Evolutionary conservation across 2,113 vertebrate genomes (phyloP), one percentile per base, ranked within the genome.

Genomic region (Fregata magnificens): DNA sequence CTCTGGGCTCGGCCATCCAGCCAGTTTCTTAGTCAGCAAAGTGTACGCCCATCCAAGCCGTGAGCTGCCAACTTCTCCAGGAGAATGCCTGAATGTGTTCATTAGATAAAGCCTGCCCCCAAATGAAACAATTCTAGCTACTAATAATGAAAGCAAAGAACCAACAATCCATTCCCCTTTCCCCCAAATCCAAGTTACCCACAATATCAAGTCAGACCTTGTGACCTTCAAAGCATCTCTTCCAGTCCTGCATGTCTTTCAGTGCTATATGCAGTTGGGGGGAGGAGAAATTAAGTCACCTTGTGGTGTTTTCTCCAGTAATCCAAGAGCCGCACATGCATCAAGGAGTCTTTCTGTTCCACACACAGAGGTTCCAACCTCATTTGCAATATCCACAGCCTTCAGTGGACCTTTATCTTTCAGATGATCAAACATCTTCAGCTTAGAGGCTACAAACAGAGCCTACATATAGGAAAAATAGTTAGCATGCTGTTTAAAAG

Each of bases 371-470:
- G 98, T 87, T 55, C 95, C 93, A 69, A 99, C 69, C 66, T 95
- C 89, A 61, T 91, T 71, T 56, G 99, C 98, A 67, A 99, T 59
- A 58, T 98, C 98, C 8, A 62, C 81, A 15, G 98, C 98, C 5
- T 93, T 97, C 92, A 97, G 14, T 9, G 97, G 96, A 19, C 95
- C 97, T 15, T 82, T 96, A 21, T 42, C 63, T 32, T 97, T 98
- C 12, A 99, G 95, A n/a, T 98, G 34, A 96, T 99, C 99, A 82
- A 99, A 99, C 36, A 99, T 86, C 55, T 98, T 96, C 93, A 99
- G 92, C 92, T 98, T 98, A 94, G 98, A 99, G 4, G 99, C 99
- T 10, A 98, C 98, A 88, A 99, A 99, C 36, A 99, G 97, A 20
- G 98, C 98, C 99, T 99, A 97, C 2, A 32, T 11, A 11, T 5